phyloP scores from a whole-genome alignment of 2,797 vertebrate genomes.

The Cynopterus sphinx region DNA sequence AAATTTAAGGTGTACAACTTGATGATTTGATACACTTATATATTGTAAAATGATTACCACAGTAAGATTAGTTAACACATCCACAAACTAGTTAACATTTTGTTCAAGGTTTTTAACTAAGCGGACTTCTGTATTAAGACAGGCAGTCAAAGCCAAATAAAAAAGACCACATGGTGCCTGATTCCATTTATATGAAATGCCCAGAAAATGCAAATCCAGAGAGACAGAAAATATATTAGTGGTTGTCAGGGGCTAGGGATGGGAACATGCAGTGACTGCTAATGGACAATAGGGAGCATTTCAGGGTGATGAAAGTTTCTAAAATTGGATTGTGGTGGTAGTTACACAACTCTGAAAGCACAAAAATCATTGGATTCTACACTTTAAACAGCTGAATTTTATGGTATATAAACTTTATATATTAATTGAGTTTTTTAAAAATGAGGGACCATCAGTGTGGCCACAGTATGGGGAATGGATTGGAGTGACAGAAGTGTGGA shows the following conservation, averaged over 20 bases:
- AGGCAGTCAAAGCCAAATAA: slow-evolving; percentile 30
- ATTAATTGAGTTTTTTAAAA: slow-evolving; percentile 34
- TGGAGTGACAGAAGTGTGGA: not conserved
- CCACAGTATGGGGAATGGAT: not conserved
- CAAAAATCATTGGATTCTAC: not conserved
- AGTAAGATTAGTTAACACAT: not conserved
- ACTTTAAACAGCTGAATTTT: slow-evolving; percentile 4
- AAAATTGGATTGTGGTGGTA: not conserved
- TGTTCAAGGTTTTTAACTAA: slow-evolving; percentile 7
- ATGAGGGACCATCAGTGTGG: not conserved
- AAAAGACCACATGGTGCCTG: not conserved
- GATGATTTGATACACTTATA: not conserved
- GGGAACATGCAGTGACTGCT: not conserved
- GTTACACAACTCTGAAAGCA: slow-evolving; percentile 6
- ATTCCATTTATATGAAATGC: slow-evolving; percentile 25
- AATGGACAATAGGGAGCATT: not conserved
- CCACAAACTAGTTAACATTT: not conserved
- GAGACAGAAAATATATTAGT: slow-evolving; percentile 14
- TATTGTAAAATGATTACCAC: not conserved
- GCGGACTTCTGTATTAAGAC: not conserved
- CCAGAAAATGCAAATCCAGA: slow-evolving; percentile 41
- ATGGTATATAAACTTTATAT: not conserved
- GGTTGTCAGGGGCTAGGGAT: not conserved
- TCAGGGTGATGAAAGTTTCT: not conserved
- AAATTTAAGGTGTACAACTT: not conserved